phyloP scores from a whole-genome alignment of 2,888 invertebrate genomes.

The Ceramica pisi region DNA sequence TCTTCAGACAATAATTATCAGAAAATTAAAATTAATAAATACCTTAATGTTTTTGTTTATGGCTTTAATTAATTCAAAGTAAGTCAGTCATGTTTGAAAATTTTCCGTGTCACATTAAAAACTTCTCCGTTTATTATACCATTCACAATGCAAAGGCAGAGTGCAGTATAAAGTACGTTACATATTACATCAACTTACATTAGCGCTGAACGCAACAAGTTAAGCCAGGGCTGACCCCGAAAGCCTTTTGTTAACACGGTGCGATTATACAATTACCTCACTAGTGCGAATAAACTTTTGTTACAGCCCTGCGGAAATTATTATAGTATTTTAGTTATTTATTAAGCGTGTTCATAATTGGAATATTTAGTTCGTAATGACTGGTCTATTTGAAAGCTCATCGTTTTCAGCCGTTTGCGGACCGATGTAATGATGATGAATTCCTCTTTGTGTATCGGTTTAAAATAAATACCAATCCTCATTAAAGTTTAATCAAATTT shows the following conservation, averaged over 20 bases:
- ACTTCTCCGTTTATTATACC: constrained; percentile 19
- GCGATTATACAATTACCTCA: constrained; percentile 63
- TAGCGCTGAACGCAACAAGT: constrained; percentile 81
- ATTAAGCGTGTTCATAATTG: neutral
- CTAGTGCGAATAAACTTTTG: constrained; percentile 31
- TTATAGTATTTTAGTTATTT: constrained; percentile 12
- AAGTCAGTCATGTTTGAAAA: neutral
- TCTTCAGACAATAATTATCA: too few relatives aligned
- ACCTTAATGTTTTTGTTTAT: too few relatives aligned
- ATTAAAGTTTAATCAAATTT: constrained; percentile 34
- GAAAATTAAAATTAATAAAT: too few relatives aligned
- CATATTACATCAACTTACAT: constrained; percentile 64
- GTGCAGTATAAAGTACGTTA: constrained; percentile 53
- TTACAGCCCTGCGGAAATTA: constrained; percentile 1
- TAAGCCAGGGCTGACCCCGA: constrained; percentile 68
- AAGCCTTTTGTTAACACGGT: constrained; percentile 68
- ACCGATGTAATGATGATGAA: neutral
- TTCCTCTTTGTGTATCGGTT: neutral
- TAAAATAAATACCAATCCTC: constrained; percentile 19
- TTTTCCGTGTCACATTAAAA: neutral
- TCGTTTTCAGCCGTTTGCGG: neutral
- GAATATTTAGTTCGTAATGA: neutral
- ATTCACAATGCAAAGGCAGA: constrained; percentile 4
- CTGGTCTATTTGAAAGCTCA: constrained; percentile 1
- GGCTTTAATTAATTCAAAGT: neutral